Conservation (phyloP, 2,888 invertebrate species). For the Penaeus monodon region DNA sequence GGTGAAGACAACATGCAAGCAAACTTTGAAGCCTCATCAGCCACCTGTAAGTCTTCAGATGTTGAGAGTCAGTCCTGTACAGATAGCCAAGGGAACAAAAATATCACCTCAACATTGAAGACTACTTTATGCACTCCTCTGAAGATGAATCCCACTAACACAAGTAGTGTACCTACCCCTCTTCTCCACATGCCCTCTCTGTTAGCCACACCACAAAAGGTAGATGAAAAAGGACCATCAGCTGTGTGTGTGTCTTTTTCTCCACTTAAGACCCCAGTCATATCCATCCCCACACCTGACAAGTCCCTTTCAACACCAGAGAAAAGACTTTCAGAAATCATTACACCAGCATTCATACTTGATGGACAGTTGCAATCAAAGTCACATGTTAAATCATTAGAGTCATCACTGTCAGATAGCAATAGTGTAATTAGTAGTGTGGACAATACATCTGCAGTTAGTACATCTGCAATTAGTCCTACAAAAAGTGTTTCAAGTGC, state of each 20-base stretch:
- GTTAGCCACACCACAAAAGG: constrained; percentile 23
- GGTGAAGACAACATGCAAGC: neutral
- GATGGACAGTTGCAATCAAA: too few species aligned
- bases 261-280: constrained; percentile 22
- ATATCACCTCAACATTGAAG: neutral
- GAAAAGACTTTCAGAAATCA: neutral
- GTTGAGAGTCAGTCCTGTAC: too few species aligned
- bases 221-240: neutral
- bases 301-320: constrained; percentile 12
- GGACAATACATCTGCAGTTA: too few species aligned
- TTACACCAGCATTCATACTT: neutral
- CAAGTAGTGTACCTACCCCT: neutral
- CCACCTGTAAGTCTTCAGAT: too few species aligned
- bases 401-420: too few species aligned
- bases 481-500: too few species aligned
- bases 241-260: neutral
- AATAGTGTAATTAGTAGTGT: too few species aligned
- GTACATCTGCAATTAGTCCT: too few species aligned
- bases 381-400: too few species aligned
- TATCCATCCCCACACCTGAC: neutral
- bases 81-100: too few species aligned
- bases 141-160: neutral
- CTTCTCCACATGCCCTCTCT: constrained; percentile 20
- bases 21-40: too few species aligned
- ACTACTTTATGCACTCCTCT: constrained; percentile 17